Evolutionary conservation across 2,113 vertebrate species (phyloP).

Genomic region (Melozone crissalis): DNA sequence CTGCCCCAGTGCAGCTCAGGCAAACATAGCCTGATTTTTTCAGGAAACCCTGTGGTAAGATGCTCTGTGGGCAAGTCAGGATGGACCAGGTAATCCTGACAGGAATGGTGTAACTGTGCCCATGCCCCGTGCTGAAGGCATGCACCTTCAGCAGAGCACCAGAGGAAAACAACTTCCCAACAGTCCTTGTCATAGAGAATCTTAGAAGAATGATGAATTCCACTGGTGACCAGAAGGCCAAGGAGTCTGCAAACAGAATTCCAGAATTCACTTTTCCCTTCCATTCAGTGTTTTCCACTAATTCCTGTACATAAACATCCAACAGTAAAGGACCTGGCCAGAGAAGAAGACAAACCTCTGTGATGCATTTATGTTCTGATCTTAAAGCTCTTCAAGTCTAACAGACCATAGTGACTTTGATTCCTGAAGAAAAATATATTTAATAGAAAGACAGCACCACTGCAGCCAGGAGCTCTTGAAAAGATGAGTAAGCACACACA

Average conservation of each 20-base stretch:
- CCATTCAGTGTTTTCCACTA: not conserved
- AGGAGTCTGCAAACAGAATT: not conserved
- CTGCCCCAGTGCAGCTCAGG: not conserved
- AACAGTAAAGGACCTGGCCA: not conserved
- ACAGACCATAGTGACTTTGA: not conserved
- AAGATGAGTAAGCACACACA: not conserved
- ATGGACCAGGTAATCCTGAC: not conserved
- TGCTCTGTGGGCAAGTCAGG: not conserved
- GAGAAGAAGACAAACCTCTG: not conserved
- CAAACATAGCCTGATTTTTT: not conserved
- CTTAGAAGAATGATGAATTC: not conserved
- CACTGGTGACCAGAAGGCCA: not conserved
- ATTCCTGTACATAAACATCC: not conserved
- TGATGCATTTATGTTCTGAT: not conserved
- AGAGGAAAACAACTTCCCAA: not conserved
- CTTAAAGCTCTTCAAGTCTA: not conserved
- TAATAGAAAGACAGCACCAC: not conserved
- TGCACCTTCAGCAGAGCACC: not conserved
- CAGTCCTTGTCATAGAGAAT: not conserved
- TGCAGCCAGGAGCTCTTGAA: not conserved
- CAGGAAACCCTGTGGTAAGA: conserved; percentile 26
- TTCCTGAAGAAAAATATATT: not conserved
- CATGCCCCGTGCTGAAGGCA: not conserved
- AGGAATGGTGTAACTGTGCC: not conserved
- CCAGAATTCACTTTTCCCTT: not conserved